Evolutionary conservation across 2,113 vertebrate genomes (phyloP).

Genomic region (Colistium nudipinnis): DNA sequence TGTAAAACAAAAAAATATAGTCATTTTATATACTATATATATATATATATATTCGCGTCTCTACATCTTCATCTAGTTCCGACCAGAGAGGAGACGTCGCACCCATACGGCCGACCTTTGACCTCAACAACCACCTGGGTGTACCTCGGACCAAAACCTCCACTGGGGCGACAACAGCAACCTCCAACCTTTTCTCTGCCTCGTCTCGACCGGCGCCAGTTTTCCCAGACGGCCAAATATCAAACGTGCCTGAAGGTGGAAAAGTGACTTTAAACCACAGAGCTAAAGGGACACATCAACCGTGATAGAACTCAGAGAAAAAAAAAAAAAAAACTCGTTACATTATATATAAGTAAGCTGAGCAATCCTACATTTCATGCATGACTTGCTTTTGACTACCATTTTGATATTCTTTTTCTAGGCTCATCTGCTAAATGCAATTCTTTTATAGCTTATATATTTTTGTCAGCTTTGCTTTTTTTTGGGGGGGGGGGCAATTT

Average conservation of each 20-base stretch:
- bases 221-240: background rate
- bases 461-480: no score
- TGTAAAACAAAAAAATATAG: no score
- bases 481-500: no score
- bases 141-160: background rate
- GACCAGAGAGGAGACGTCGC: background rate
- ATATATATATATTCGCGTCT: background rate
- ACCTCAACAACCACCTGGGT: background rate
- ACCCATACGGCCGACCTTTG: background rate
- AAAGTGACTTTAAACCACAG: slow-evolving; percentile 1
- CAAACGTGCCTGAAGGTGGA: background rate
- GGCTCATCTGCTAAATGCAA: no score
- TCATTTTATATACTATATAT: no score
- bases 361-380: background rate
- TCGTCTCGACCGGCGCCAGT: background rate
- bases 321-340: background rate
- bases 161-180: background rate
- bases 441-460: no score
- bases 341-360: background rate
- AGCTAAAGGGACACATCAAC: background rate
- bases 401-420: no score
- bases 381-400: background rate
- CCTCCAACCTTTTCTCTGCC: background rate
- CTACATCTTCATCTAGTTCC: background rate
- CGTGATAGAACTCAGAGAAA: background rate